A percentile compares a stretch with the other conserved stretches of the same genome.
Conservation (phyloP, 1,140 invertebrate genomes). For the Magallana angulata region DNA sequence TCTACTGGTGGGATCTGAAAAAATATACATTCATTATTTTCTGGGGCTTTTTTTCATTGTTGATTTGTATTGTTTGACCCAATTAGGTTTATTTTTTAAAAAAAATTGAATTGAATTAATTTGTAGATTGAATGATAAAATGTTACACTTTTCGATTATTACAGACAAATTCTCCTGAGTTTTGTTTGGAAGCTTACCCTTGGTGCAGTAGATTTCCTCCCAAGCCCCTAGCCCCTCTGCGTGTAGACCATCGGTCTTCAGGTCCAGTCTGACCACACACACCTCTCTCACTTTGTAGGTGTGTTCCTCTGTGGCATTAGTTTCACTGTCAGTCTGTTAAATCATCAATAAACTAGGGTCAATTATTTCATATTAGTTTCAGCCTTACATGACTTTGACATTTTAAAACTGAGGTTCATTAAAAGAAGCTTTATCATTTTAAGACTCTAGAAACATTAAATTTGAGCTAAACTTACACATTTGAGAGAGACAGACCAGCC, state of each 20-base stretch:
- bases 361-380: no score
- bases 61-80: no score
- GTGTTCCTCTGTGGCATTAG: background rate
- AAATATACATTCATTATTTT: background rate
- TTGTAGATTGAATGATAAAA: no score
- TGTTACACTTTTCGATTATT: no score
- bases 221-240: slow-evolving; percentile 68
- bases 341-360: background rate
- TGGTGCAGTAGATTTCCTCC: slow-evolving; percentile 61
- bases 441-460: no score
- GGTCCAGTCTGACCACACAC: slow-evolving; percentile 62
- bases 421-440: no score
- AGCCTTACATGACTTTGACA: no score
- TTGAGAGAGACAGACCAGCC: slow-evolving; percentile 67
- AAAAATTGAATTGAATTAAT: no score
- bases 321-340: slow-evolving; percentile 61
- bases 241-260: slow-evolving; percentile 60
- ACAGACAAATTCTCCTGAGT: no score
- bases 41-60: no score
- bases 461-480: slow-evolving; percentile 52
- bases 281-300: slow-evolving; percentile 61
- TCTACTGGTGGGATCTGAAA: slow-evolving; percentile 63
- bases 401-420: no score
- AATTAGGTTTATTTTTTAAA: no score
- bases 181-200: slow-evolving; percentile 41